Evolutionary conservation across 2,797 vertebrate species (phyloP), one percentile per base, ranked within the genome.

Genomic region (Arvicola amphibius): DNA sequence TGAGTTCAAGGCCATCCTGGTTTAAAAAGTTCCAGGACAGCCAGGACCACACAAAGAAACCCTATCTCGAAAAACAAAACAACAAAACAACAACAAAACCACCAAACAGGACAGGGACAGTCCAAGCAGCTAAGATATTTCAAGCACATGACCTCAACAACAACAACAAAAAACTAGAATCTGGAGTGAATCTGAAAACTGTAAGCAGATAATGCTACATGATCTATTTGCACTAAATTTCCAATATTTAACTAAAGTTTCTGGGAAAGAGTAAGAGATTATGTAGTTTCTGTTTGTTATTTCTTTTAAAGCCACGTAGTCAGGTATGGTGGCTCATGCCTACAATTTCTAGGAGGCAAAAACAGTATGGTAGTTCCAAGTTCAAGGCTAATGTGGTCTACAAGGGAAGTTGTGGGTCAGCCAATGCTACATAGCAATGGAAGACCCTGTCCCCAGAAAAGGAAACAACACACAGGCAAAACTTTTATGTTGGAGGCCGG

Each of bases 231-330:
- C 37, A 81, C 76, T 83, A 2, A 65, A 88, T 59, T 94, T 91
- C 90, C 84, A 83, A 37, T 65, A 94, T 92, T 6, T 94, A 65
- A 92, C 71, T 77, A 93, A 67, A 53, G 23, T 96, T 92, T 86
- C 73, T 43, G 92, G 65, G 48, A 77, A 96, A 46, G 37, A n/a
- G 12, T 89, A 88, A 91, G 76, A 40, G 27, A 88, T 40, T 84
- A 84, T 71, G 76, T 92, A n/a, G 61, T 89, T 93, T 92, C 34
- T 10, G 25, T 81, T n/a, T 78, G 11, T 21, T 91, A 43, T 87
- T 88, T 94, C 81, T 96, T 97, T 83, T 71, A 88, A 87, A 95
- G 87, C 40, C 65, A 84, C 48, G 27, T 40, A 63, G 14, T 71
- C 46, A 86, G 43, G 34, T 48, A 87, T 56, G 23, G 85, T 71